Base-by-base conservation (phyloP, 2,888 invertebrate genomes). In the Theretra japonica region DNA sequence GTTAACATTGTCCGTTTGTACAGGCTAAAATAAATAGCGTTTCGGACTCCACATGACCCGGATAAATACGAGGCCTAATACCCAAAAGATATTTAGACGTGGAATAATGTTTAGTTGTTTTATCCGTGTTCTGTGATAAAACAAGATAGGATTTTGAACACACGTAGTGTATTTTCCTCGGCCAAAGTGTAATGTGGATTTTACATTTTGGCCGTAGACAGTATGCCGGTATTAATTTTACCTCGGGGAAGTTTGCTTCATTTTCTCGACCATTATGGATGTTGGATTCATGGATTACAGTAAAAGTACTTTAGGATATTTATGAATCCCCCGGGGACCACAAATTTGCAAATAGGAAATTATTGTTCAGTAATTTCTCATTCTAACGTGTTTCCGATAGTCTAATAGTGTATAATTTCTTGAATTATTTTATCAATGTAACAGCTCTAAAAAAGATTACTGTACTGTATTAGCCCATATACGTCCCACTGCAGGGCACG, bases 1-100 rank as follows among this genome's bases (percentile, higher is more conserved):
- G 48, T 17, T 48, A 65, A 65, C 48, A 65, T 60, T 48, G 65
- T 2, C 65, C 17, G 48, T 48, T 65, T 65, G 48, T 41, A 23
- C 15, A 48, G 65, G 65, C 41, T 65, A 48, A 48, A 65, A 41
- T 23, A 65, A 48, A 41, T 23, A 48, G 5, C 23, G 15, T 48
- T 48, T 48, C 48, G 21, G 48, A 23, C 41, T 30, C 6, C 6
- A 50, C 50, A 19, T 28, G 25, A 60, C 25, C 59, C 28, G 28
- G 30, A 30, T 60, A 60, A 60, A 30, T 59, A 25, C 28, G 30
- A 30, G 19, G 19, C 53, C 6, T 60, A 25, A 60, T 19, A 6
- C 19, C 19, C 59, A 60, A 53, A 53, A 53, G 53, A n/a, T 53
- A 53, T 53, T 53, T 53, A 53, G 53, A 53, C 53, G n/a, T 53